Base-by-base conservation (phyloP, 2,888 invertebrate genomes). In the Coelinius sp. region DNA sequence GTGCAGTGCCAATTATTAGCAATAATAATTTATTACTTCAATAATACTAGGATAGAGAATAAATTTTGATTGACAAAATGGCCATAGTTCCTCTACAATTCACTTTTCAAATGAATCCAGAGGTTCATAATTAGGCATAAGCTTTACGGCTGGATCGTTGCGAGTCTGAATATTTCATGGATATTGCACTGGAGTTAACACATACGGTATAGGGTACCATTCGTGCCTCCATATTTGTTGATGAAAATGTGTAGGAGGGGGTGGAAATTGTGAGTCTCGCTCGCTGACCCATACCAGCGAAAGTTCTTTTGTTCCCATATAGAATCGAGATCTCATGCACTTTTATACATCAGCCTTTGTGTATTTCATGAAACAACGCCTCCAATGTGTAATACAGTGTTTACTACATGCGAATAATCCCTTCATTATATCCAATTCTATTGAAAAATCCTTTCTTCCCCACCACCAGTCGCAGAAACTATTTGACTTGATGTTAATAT, bases 241-340 rank as follows among this genome's bases (percentile, higher is more conserved):
- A 52, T 6, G 17, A 52, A 67, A 22, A 49, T 66, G 68, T 68
- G 64, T 70, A 56, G 22, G 22, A 56, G 24, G 31, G 14, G 12
- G 10, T 52, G 35, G 44, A 10, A n/a, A 53, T 20, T 10, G 52
- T 63, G 65, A 69, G 77, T 80, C 73, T 76, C 80, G 73, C 68
- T 68, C 71, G 79, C 77, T 83, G 82, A 83, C 81, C 84, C 76
- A 76, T 80, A 78, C 80, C 14, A 75, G 83, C 81, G 84, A 84
- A 84, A 84, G 84, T 84, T 83, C 84, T 84, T 83, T 84, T 84
- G 84, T 84, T 63, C 68, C 64, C 41, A 64, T 44, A 41, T 74
- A 75, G 80, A 83, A 83, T 79, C 79, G 79, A 78, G 80, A 63
- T 41, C 67, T 31, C 38, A 22, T 53, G 24, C 35, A 67, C 22